phyloP scores from a whole-genome alignment of 2,113 vertebrate genomes.

The Chitala chitala region DNA sequence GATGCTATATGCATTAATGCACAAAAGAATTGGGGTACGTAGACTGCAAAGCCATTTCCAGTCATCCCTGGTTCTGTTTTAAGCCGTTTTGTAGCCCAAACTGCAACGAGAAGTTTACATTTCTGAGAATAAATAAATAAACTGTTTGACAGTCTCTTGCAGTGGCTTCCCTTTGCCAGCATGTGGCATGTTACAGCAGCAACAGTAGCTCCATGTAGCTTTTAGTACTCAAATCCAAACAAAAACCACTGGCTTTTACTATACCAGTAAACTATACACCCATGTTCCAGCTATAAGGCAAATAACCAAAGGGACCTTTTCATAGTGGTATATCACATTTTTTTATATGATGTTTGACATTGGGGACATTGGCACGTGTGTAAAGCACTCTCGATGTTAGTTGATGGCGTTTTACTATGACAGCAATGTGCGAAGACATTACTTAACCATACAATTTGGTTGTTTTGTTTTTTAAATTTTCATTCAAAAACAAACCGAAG shows the following conservation, averaged over 20 bases:
- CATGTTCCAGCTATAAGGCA: not conserved
- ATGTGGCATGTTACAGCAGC: not conserved
- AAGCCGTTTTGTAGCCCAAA: conserved; percentile 41
- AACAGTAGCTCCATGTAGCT: not conserved
- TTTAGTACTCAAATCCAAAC: not conserved
- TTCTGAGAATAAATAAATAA: no score
- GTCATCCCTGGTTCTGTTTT: conserved; percentile 49
- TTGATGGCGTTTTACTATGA: conserved; percentile 7
- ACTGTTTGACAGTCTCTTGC: no score
- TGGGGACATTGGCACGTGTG: not conserved
- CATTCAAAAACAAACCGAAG: conserved; percentile 10
- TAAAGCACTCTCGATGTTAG: no score
- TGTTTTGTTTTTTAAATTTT: not conserved
- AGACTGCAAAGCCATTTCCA: conserved; percentile 54
- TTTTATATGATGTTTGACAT: conserved; percentile 1
- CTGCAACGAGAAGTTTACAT: not conserved
- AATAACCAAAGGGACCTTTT: not conserved
- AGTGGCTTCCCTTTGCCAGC: not conserved
- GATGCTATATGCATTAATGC: conserved; percentile 65
- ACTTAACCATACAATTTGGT: no score
- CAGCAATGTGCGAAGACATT: not conserved
- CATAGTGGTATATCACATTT: not conserved
- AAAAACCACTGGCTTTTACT: not conserved
- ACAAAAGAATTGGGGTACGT: no score
- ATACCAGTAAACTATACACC: not conserved